A percentile compares a stretch with the other conserved stretches of the same genome.
Evolutionary conservation across 1,140 invertebrate species (phyloP).

Genomic region (Drosophila novamexicana): DNA sequence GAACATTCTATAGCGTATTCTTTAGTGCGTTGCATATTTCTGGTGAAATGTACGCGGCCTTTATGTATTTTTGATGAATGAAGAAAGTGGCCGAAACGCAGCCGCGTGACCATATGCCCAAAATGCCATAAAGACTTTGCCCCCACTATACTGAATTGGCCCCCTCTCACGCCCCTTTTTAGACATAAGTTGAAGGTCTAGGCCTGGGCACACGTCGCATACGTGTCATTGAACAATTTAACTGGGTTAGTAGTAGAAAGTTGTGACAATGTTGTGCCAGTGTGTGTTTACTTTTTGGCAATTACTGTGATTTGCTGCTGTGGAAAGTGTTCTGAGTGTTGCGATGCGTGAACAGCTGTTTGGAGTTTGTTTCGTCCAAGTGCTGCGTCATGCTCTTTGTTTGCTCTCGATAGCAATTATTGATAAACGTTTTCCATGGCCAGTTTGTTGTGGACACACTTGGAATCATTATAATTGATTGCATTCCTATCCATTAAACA

Average conservation of each 20-base stretch:
- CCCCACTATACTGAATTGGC: not conserved
- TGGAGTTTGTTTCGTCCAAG: not conserved
- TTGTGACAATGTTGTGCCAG: conserved; percentile 34
- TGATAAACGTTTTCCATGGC: not conserved
- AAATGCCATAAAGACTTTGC: conserved; percentile 28
- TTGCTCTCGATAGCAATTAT: not conserved
- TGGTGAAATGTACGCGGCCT: conserved; percentile 63
- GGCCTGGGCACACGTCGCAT: conserved; percentile 28
- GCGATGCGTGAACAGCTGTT: conserved; percentile 34
- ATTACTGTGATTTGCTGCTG: conserved; percentile 44
- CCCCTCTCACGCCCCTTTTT: not conserved
- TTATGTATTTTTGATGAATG: conserved; percentile 72
- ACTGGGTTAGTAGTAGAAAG: conserved; percentile 68
- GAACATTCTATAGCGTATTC: conserved; percentile 50
- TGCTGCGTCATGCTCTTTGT: not conserved
- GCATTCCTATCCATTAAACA: not conserved
- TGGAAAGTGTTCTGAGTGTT: conserved; percentile 53
- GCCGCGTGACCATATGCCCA: conserved; percentile 64
- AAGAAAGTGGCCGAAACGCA: conserved; percentile 57
- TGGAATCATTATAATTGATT: not conserved
- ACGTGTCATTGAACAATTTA: conserved; percentile 59
- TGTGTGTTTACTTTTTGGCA: conserved; percentile 38
- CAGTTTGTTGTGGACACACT: too few species aligned
- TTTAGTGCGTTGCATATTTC: conserved; percentile 50
- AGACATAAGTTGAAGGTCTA: conserved; percentile 29